A percentile compares a stretch with the other conserved stretches of the same genome.
These are phyloP conservation scores for Oryzias curvinotus DNA, from an alignment of 2,113 vertebrate species.

Conservation along the genomic window DNA sequence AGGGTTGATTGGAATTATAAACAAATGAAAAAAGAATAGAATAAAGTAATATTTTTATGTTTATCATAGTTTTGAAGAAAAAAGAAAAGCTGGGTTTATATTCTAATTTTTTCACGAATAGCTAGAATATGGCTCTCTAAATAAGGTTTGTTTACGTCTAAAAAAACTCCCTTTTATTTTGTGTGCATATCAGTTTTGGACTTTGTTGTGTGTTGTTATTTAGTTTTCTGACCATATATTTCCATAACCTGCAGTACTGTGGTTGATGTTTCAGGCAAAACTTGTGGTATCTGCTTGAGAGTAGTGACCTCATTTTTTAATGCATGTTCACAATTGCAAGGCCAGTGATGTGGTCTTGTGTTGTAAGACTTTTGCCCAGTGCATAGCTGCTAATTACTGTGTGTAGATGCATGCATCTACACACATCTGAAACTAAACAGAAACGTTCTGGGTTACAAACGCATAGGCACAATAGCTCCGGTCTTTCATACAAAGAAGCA, in stretches of 20 bases:
- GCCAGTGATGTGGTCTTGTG: conserved; percentile 65
- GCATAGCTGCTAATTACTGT: conserved; percentile 56
- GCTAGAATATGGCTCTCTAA: no score
- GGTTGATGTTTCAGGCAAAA: conserved; percentile 14
- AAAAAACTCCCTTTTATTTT: neutral
- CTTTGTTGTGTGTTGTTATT: neutral
- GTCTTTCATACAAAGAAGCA: neutral
- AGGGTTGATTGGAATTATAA: no score
- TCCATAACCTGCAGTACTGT: neutral
- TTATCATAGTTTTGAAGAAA: no score
- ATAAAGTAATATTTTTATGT: no score
- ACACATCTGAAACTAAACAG: conserved; percentile 17
- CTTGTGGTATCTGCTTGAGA: conserved; percentile 18
- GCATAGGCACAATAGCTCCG: neutral
- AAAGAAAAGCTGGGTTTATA: no score
- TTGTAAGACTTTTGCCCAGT: conserved; percentile 55
- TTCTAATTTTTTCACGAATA: no score
- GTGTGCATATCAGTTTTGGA: neutral
- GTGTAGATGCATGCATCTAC: conserved; percentile 19
- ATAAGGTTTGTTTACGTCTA: neutral
- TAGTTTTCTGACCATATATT: neutral
- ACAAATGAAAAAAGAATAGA: no score
- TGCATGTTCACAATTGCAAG: conserved; percentile 62
- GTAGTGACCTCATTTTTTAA: conserved; percentile 54
- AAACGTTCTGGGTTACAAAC: conserved; percentile 27